Percentiles rank a stretch among this genome's conserved stretches.
phyloP scores from a whole-genome alignment of 2,797 vertebrate genomes.

The Gobio occitaniae region DNA sequence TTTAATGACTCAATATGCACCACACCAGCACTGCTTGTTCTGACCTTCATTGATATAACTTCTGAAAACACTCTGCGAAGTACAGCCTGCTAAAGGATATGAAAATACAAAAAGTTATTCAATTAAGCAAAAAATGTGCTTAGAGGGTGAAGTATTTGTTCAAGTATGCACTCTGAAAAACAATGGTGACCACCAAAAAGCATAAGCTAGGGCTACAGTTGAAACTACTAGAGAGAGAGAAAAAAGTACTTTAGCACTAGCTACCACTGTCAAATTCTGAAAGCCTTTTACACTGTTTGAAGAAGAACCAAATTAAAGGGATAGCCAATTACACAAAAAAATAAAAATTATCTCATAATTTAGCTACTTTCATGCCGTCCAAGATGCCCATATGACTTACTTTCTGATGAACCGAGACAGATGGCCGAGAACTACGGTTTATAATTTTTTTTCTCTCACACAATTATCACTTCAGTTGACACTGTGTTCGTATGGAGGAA shows the following conservation, averaged over 20 bases:
- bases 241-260: background rate
- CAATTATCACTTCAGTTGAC: background rate
- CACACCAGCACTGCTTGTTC: slow-evolving; percentile 14
- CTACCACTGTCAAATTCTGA: background rate
- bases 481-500: background rate
- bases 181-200: background rate
- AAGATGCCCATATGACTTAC: no score
- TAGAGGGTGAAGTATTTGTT: background rate
- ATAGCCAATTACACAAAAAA: no score
- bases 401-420: background rate
- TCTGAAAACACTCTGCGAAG: background rate
- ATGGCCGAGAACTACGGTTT: no score
- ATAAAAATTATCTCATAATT: no score
- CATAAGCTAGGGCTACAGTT: background rate
- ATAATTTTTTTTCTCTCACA: background rate
- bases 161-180: background rate
- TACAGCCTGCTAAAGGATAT: background rate
- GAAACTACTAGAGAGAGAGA: no score
- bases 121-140: background rate
- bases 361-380: no score
- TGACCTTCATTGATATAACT: slow-evolving; percentile 13
- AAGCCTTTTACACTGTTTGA: background rate
- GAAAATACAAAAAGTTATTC: background rate
- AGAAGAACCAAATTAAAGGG: background rate
- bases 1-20: slow-evolving; percentile 23